A percentile compares a stretch with the other conserved stretches of the same genome.
phyloP scores from a whole-genome alignment of 2,888 invertebrate species.

The Deilephila porcellus region DNA sequence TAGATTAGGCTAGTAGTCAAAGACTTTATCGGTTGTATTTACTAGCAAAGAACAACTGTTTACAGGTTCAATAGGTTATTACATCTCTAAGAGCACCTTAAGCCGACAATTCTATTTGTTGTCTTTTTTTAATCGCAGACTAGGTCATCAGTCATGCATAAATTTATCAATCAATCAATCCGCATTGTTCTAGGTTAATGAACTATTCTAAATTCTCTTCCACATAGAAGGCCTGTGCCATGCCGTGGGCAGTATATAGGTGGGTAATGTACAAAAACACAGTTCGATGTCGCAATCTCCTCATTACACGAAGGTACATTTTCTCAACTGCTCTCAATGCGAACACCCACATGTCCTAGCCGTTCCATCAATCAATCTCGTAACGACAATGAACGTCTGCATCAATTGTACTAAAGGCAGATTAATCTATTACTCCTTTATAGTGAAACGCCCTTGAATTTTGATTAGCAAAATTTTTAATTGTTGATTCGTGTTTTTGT shows the following conservation, averaged over 20 bases:
- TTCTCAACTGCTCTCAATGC: slow-evolving; percentile 47
- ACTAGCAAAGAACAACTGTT: not conserved
- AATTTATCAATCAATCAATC: slow-evolving; percentile 15
- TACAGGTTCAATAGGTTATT: not conserved
- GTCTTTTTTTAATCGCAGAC: not conserved
- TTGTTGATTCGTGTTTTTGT: slow-evolving; percentile 11
- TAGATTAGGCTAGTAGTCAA: too few relatives aligned
- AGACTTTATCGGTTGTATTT: too few relatives aligned
- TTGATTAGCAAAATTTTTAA: slow-evolving; percentile 34
- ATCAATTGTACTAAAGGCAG: slow-evolving; percentile 44
- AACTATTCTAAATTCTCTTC: slow-evolving; percentile 31
- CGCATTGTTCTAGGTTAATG: slow-evolving; percentile 27
- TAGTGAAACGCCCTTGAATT: slow-evolving; percentile 41
- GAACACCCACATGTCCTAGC: slow-evolving; percentile 55
- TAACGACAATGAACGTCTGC: slow-evolving; percentile 52
- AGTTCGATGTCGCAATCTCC: slow-evolving; percentile 39
- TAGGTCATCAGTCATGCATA: not conserved
- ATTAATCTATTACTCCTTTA: slow-evolving; percentile 39
- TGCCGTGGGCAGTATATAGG: not conserved
- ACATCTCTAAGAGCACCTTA: not conserved
- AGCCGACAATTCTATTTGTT: not conserved
- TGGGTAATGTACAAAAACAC: slow-evolving; percentile 3
- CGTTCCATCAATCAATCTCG: slow-evolving; percentile 62
- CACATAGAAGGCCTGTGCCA: not conserved
- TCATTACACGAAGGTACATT: slow-evolving; percentile 33